These are phyloP conservation scores for Nerophis lumbriciformis DNA, from an alignment of 2,113 vertebrate species.

Conservation along the genomic window DNA sequence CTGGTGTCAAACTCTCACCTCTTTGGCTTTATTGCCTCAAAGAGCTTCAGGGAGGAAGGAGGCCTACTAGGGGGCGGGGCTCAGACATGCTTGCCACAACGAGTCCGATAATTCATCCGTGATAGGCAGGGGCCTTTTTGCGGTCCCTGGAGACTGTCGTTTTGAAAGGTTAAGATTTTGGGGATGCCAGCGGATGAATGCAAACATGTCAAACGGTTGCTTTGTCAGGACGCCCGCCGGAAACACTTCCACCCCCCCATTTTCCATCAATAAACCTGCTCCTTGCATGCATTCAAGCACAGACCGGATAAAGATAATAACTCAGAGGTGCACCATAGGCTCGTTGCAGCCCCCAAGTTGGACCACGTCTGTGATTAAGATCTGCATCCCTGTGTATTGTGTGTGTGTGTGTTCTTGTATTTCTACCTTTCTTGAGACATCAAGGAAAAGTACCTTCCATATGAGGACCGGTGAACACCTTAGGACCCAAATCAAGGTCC, in stretches of 20 bases:
- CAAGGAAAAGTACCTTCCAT: no score
- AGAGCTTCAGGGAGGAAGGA: constrained; percentile 20
- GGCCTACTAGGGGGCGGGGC: constrained; percentile 4
- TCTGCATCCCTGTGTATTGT: constrained; percentile 23
- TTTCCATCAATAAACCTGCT: not conserved
- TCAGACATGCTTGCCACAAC: constrained; percentile 46
- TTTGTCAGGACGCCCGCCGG: not conserved
- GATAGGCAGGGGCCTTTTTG: constrained; percentile 19
- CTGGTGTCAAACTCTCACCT: constrained; percentile 51
- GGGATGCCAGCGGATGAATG: constrained; percentile 36
- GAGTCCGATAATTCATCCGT: constrained; percentile 49
- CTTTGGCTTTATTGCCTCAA: constrained; percentile 47
- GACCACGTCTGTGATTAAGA: constrained; percentile 55
- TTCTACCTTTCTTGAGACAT: no score
- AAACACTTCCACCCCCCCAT: not conserved
- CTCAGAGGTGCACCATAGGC: constrained; percentile 32
- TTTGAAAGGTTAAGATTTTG: constrained; percentile 33
- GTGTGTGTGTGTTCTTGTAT: not conserved
- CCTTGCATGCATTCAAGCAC: constrained; percentile 24
- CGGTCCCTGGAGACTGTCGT: constrained; percentile 29
- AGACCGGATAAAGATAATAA: constrained; percentile 43
- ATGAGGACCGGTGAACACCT: no score
- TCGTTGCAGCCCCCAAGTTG: constrained; percentile 30
- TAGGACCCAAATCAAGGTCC: no score
- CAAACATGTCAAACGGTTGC: constrained; percentile 11